phyloP scores from a whole-genome alignment of 2,888 invertebrate genomes.

The Lymantria monacha region DNA sequence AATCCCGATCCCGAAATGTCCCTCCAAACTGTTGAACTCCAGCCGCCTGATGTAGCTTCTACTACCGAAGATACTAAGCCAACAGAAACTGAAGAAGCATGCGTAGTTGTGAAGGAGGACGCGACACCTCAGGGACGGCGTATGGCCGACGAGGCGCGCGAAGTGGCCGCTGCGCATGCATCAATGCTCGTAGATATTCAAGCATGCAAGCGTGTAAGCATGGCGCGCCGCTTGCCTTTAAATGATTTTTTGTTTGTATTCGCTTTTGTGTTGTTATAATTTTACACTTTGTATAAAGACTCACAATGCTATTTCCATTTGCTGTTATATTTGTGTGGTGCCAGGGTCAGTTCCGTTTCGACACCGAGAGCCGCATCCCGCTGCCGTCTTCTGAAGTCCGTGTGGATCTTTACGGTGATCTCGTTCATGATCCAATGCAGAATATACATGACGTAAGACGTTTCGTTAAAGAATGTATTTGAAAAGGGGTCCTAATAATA shows the following conservation, averaged over 20 bases:
- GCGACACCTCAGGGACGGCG: constrained; percentile 69
- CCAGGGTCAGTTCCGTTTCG: constrained; percentile 95
- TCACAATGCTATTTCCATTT: constrained; percentile 36
- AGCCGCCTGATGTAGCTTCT: constrained; percentile 51
- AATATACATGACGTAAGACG: constrained; percentile 83
- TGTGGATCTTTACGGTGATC: constrained; percentile 80
- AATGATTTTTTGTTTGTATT: constrained; percentile 47
- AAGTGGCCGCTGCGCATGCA: constrained; percentile 78
- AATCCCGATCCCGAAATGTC: constrained; percentile 43
- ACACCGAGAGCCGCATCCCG: constrained; percentile 90
- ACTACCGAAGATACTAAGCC: constrained; percentile 55
- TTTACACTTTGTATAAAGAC: constrained; percentile 24
- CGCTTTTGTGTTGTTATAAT: constrained; percentile 22
- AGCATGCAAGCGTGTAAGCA: constrained; percentile 88
- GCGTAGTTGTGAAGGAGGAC: constrained; percentile 76
- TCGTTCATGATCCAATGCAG: constrained; percentile 75
- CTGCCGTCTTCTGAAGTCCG: constrained; percentile 89
- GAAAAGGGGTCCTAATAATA: constrained; percentile 19
- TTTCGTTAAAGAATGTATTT: constrained; percentile 17
- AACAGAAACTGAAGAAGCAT: constrained; percentile 58
- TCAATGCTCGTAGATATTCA: constrained; percentile 81
- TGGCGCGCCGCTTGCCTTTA: constrained; percentile 75
- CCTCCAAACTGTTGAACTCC: constrained; percentile 45
- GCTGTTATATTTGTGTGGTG: constrained; percentile 56
- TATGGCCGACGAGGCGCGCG: constrained; percentile 75